These are phyloP conservation scores for Crambe crambe DNA, from an alignment of 37 sponge, comb jelly and placozoan species.

Conservation along the genomic window DNA sequence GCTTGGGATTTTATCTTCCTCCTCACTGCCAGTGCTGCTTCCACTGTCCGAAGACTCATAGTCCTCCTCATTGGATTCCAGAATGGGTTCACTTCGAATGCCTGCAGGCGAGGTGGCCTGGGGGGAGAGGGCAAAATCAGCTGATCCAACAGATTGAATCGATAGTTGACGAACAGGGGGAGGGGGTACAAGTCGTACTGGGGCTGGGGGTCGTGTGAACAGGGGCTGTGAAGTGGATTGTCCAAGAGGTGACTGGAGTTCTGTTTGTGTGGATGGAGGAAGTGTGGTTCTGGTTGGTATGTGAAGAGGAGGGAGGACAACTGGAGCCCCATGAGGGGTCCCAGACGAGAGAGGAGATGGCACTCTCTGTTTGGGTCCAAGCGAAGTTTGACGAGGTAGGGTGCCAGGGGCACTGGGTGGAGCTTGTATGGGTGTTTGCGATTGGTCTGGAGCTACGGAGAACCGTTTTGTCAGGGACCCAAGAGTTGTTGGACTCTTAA, in stretches of 20 bases:
- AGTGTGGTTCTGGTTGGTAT: neutral
- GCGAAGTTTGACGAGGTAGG: neutral
- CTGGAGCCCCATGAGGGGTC: neutral
- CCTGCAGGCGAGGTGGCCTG: too few species aligned
- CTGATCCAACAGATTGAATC: conserved; percentile 20
- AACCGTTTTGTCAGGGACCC: neutral
- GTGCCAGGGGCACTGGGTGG: neutral
- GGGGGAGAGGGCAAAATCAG: neutral
- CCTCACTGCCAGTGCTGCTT: neutral
- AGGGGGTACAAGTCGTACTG: neutral
- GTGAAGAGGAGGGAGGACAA: neutral
- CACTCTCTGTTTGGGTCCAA: neutral
- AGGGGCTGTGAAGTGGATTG: neutral
- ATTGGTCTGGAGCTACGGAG: neutral
- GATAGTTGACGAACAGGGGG: conserved; percentile 9
- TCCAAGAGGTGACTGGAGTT: neutral
- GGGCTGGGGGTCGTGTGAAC: neutral
- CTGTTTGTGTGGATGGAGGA: neutral
- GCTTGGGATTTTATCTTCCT: neutral
- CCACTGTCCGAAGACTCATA: neutral
- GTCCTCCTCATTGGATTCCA: conserved; percentile 16
- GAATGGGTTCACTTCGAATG: conserved; percentile 3
- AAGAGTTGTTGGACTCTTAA: neutral
- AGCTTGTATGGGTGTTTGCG: neutral
- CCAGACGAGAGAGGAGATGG: neutral